Evolutionary conservation across 2,888 invertebrate genomes (phyloP).

Genomic region (Timema cristinae): DNA sequence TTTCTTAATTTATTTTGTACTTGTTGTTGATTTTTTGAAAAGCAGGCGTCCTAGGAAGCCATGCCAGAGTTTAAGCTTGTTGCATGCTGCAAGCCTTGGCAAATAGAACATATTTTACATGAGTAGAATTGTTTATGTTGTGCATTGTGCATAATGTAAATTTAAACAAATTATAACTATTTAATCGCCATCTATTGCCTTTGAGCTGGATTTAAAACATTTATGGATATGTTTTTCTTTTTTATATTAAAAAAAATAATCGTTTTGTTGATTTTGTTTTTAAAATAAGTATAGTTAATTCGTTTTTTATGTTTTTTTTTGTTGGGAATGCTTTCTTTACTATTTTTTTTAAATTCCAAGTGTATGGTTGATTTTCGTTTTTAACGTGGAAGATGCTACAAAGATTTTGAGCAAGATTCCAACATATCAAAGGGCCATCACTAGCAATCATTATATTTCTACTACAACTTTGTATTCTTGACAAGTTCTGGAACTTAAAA

Average conservation of each 20-base stretch:
- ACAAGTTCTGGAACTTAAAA: too few relatives aligned
- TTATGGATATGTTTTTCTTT: slow-evolving; percentile 35
- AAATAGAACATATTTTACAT: background rate
- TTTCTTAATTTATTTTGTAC: slow-evolving; percentile 27
- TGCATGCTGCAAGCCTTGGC: slow-evolving; percentile 14
- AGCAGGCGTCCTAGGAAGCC: slow-evolving; percentile 16
- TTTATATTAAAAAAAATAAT: slow-evolving; percentile 54
- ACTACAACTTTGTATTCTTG: too few relatives aligned
- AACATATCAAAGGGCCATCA: too few relatives aligned
- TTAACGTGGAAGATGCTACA: too few relatives aligned
- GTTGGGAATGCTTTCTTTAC: slow-evolving; percentile 64
- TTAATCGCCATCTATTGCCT: slow-evolving; percentile 14
- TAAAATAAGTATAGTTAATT: slow-evolving; percentile 63
- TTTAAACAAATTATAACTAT: background rate
- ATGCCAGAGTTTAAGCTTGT: slow-evolving; percentile 19
- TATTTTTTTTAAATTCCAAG: too few relatives aligned
- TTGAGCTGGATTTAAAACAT: background rate
- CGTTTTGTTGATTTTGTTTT: slow-evolving; percentile 13
- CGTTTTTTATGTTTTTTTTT: slow-evolving; percentile 68
- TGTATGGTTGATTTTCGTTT: too few relatives aligned
- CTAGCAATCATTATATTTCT: too few relatives aligned
- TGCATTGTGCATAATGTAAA: slow-evolving; percentile 8
- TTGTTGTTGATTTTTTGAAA: slow-evolving; percentile 30
- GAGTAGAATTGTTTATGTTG: background rate
- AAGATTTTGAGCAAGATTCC: too few relatives aligned